Evolutionary conservation across 2,797 vertebrate genomes (phyloP), one percentile per base, ranked within the genome.

Genomic region (Rhinoraja longicauda): DNA sequence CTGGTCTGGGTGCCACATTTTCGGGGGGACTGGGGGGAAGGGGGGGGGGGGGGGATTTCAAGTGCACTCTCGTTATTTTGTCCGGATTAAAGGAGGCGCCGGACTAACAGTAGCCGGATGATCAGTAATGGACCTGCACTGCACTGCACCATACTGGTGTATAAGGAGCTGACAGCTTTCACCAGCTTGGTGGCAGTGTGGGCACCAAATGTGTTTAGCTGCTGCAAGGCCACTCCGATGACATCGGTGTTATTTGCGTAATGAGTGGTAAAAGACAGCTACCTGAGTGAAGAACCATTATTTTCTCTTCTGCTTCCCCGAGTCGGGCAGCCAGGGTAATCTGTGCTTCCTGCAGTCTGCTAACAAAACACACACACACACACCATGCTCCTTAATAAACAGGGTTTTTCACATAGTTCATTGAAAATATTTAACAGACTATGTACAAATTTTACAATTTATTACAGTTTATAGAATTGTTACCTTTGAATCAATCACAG

Each of bases 251-350:
- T 53, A 59, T 24, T 92, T 59, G 76, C 59, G 93, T 24, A 79
- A 79, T 62, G 62, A 26, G 93, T 67, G 32, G 29, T 90, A 93
- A 57, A 82, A 79, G 62, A 17, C 32, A 88, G 96, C 96, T 95
- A 99, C 99, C 98, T 96, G 98, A 97, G 92, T 98, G 98, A 93
- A 99, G 97, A 94, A 98, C 97, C 95, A 97, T 98, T 96, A 99
- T 99, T 96, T 98, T 98, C 95, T 98, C 98, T 95, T 99, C 97
- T 70, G 99, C 98, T 95, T 98, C 98, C 94, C 97, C 97, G 94
- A 99, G 97, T 95, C 97, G 97, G 96, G 97, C 94, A 53, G 97
- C 96, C 97, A 98, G 95, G 93, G 97, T 96, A 94, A 96, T 94
- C 93, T 97, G 97, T 93, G 96, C 95, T 94, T 97, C 96, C 94